phyloP scores from a whole-genome alignment of 2,888 invertebrate species.

The Anthophora plumipes region DNA sequence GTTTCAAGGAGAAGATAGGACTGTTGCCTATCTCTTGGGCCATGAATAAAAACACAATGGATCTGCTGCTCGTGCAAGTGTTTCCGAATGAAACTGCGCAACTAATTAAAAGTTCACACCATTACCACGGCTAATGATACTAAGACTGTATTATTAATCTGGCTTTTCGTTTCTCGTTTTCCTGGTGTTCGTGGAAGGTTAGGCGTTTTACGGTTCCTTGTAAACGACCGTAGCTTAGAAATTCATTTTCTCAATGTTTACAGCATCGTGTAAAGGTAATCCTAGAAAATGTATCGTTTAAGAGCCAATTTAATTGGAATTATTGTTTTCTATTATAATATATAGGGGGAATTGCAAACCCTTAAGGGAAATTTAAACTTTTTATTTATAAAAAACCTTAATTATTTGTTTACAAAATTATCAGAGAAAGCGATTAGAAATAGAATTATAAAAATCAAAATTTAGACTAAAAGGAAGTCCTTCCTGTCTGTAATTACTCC shows the following conservation, averaged over 20 bases:
- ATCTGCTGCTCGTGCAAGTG: conserved; percentile 77
- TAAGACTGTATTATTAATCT: conserved; percentile 83
- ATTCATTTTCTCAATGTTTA: conserved; percentile 38
- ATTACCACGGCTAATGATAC: conserved; percentile 82
- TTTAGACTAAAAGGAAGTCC: too few relatives aligned
- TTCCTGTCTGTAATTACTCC: too few relatives aligned
- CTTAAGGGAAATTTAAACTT: too few relatives aligned
- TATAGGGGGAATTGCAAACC: background rate
- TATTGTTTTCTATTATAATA: background rate
- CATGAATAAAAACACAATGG: conserved; percentile 82
- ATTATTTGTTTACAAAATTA: too few relatives aligned
- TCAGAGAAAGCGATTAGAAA: too few relatives aligned
- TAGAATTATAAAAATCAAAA: too few relatives aligned
- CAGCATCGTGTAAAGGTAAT: conserved; percentile 12
- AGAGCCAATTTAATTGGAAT: conserved; percentile 27
- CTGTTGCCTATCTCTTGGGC: conserved; percentile 77
- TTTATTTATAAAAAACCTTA: too few relatives aligned
- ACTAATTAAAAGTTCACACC: conserved; percentile 84
- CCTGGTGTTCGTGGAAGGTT: conserved; percentile 6
- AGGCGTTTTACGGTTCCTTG: background rate
- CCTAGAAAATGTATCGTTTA: conserved; percentile 2
- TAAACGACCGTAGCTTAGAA: conserved; percentile 32
- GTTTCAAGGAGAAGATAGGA: conserved; percentile 72
- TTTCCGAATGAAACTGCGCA: conserved; percentile 83
- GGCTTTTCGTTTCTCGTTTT: conserved; percentile 46